A percentile compares a stretch with the other conserved stretches of the same genome.
phyloP scores from a whole-genome alignment of 2,113 vertebrate genomes.

The Blennius ocellaris region DNA sequence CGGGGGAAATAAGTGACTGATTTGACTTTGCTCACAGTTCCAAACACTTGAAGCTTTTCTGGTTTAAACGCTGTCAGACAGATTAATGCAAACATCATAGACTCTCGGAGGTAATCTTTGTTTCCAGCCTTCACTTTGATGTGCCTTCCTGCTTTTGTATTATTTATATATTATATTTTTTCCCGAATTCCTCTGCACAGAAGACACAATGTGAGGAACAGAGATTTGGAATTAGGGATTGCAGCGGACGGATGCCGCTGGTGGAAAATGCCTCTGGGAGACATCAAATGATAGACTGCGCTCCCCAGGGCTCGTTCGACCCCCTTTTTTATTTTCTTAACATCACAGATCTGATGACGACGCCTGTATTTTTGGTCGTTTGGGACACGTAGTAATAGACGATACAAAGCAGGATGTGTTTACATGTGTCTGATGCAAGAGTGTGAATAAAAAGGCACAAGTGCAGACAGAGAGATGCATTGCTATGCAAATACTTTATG shows the following conservation, averaged over 20 bases:
- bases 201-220: conserved; percentile 56
- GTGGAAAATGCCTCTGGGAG: conserved; percentile 28
- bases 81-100: conserved; percentile 56
- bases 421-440: conserved; percentile 11
- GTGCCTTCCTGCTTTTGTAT: conserved; percentile 43
- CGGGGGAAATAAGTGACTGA: not conserved
- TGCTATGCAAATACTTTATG: conserved; percentile 47
- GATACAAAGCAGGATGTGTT: conserved; percentile 6
- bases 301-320: conserved; percentile 35
- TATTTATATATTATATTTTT: conserved; percentile 42
- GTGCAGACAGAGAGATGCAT: conserved; percentile 35
- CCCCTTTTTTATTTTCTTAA: conserved; percentile 20
- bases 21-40: conserved; percentile 11
- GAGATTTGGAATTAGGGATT: conserved; percentile 53
- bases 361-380: conserved; percentile 47
- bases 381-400: conserved; percentile 4
- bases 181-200: conserved; percentile 18
- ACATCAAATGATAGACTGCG: conserved; percentile 53
- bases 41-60: conserved; percentile 20
- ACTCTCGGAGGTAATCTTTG: conserved; percentile 60
- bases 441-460: conserved; percentile 20
- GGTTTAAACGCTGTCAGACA: conserved; percentile 39
- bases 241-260: conserved; percentile 19
- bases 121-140: conserved; percentile 69
- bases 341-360: conserved; percentile 23